phyloP scores from a whole-genome alignment of 2,113 vertebrate species.

The Plotosus lineatus region DNA sequence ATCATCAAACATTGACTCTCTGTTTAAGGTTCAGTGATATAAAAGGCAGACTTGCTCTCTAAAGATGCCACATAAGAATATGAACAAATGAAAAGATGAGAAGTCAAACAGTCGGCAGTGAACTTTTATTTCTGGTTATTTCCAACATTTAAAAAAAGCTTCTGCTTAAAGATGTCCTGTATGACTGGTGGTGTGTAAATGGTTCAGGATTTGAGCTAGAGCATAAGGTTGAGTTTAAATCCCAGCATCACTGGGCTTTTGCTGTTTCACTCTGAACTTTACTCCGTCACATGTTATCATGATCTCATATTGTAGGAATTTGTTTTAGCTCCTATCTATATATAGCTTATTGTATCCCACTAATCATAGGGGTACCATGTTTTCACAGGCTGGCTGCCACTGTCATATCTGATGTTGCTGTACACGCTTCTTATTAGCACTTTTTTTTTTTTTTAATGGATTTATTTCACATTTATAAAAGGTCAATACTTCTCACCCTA shows the following conservation, averaged over 20 bases:
- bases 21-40: neutral
- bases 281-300: too few species aligned
- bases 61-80: neutral
- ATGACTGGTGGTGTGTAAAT: neutral
- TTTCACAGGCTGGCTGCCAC: too few species aligned
- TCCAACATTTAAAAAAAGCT: neutral
- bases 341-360: too few species aligned
- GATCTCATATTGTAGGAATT: too few species aligned
- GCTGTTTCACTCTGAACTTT: neutral
- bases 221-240: neutral
- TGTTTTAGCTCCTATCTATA: too few species aligned
- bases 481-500: too few species aligned
- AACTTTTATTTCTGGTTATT: neutral
- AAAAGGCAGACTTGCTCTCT: neutral
- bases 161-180: neutral
- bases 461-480: too few species aligned
- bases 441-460: too few species aligned
- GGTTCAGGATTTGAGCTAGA: neutral
- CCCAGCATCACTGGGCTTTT: neutral
- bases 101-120: neutral
- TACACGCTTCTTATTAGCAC: too few species aligned
- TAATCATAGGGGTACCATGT: too few species aligned
- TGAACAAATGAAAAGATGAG: neutral
- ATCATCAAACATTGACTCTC: neutral
- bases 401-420: too few species aligned